A percentile compares a stretch with the other conserved stretches of the same genome.
Evolutionary conservation across 2,888 invertebrate species (phyloP).

Genomic region (Hecatera dysodea): DNA sequence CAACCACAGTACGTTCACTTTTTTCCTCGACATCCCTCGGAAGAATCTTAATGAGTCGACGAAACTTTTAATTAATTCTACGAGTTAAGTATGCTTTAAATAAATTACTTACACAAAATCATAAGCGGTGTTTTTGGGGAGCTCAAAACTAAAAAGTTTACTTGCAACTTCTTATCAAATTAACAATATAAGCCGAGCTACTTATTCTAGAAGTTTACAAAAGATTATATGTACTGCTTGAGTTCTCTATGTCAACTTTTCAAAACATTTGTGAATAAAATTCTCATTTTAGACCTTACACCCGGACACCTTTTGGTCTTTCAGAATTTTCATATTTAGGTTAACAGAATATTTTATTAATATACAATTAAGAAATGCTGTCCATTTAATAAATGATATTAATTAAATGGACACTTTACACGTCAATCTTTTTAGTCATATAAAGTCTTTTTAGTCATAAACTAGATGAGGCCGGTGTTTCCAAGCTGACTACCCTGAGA

Average conservation of each 20-base stretch:
- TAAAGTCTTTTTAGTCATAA: too few species aligned
- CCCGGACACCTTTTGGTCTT: background rate
- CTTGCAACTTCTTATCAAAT: slow-evolving; percentile 42
- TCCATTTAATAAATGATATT: background rate
- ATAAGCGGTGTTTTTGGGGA: slow-evolving; percentile 43
- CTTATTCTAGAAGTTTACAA: slow-evolving; percentile 18
- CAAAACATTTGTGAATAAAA: background rate
- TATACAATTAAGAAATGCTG: background rate
- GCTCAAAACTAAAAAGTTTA: slow-evolving; percentile 20
- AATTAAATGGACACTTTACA: too few species aligned
- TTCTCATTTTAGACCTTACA: background rate
- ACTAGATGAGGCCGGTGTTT: too few species aligned
- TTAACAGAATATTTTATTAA: background rate
- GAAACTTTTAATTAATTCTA: slow-evolving; percentile 86
- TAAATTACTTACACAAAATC: slow-evolving; percentile 67
- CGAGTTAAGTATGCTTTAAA: slow-evolving; percentile 79
- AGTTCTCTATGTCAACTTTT: background rate
- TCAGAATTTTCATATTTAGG: background rate
- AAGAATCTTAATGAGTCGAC: slow-evolving; percentile 80
- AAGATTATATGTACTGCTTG: background rate
- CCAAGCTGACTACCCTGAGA: too few species aligned
- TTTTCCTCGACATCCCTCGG: slow-evolving; percentile 65
- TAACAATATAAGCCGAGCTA: slow-evolving; percentile 24
- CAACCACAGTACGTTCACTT: slow-evolving; percentile 58
- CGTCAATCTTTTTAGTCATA: too few species aligned